Evolutionary conservation across 2,797 vertebrate species (phyloP), one percentile per base, ranked within the genome.

Genomic region (Hafferia zeledoni): DNA sequence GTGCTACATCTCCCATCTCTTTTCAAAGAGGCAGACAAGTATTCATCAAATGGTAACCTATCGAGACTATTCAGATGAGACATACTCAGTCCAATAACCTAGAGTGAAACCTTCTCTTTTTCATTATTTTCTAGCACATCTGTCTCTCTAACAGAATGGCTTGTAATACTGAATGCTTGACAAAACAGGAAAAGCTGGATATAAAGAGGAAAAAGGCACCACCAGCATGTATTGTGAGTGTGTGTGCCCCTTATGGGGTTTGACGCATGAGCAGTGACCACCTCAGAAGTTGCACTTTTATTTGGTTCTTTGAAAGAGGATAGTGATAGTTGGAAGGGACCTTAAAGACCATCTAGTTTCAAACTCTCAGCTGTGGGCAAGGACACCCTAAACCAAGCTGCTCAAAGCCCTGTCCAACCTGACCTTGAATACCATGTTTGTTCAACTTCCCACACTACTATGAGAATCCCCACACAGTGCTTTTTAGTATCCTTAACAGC

Each of bases 11-110:
- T 82, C 31, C 60, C 78, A 80, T 79, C 60, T 90, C 91, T 70
- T 92, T 95, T 64, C 68, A 76, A 72, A 81, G 33, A 87, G 22
- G 24, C 52, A 90, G 61, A 59, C 70, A 93, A 91, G 87, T 83
- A 90, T 43, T 89, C 22, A 79, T 90, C 74, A 72, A 72, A 75
- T 79, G 70, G 86, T 81, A 87, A 83, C 74, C 37, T 92, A n/a
- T 60, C 1, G 0, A 84, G 79, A 72, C 56, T 89, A 90, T 60
- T 41, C 56, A 90, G 52, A 84, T 55, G 77, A 95, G 59, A 79
- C 44, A 64, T 16, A 55, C 6, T 59, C 60, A 55, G 27, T 57
- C 46, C 68, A 81, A 52, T 43, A 89, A 80, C n/a, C 63, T 74
- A n/a, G 84, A 96, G 67, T 60, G 37, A 87, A 94, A 87, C 17